Conservation (phyloP, 30 jellyfish, hydroid and myxozoan genomes). For the Cassiopea andromeda region DNA sequence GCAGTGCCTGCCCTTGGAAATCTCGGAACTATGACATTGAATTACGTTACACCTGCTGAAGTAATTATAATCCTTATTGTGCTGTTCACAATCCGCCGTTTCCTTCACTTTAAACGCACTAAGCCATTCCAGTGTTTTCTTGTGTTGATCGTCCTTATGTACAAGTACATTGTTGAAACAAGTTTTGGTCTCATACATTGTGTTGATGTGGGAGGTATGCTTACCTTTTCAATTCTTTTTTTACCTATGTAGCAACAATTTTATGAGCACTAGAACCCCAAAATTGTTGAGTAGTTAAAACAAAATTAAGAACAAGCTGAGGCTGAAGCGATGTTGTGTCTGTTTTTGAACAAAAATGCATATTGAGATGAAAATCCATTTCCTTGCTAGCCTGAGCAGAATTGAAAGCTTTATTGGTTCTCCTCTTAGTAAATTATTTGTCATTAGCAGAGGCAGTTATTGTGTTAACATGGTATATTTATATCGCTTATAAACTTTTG, state of each 20-base stretch:
- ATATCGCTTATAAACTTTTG: too few relatives aligned
- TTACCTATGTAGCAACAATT: neutral
- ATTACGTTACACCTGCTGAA: slow-evolving; percentile 66
- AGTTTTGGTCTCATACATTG: slow-evolving; percentile 55
- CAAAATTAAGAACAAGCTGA: too few relatives aligned
- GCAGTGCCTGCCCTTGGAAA: slow-evolving; percentile 50
- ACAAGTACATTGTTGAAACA: slow-evolving; percentile 72
- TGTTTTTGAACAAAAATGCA: too few relatives aligned
- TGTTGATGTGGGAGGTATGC: slow-evolving; percentile 72
- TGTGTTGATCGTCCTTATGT: slow-evolving; percentile 52
- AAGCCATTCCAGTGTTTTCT: slow-evolving; percentile 65
- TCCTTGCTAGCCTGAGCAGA: too few relatives aligned
- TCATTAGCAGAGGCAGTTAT: too few relatives aligned
- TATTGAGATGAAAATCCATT: too few relatives aligned
- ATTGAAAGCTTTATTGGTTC: too few relatives aligned
- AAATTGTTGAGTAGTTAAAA: too few relatives aligned
- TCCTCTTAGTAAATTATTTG: too few relatives aligned
- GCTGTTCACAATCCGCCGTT: slow-evolving; percentile 11
- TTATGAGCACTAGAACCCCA: too few relatives aligned
- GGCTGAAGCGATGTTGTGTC: too few relatives aligned
- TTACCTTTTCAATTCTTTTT: neutral
- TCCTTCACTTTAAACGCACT: neutral
- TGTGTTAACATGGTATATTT: too few relatives aligned
- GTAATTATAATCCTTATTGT: slow-evolving; percentile 29
- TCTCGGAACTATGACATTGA: slow-evolving; percentile 45